Percentiles rank a stretch among this genome's conserved stretches.
These are phyloP conservation scores for Caenorhabditis auriculariae DNA, from an alignment of 2,888 invertebrate species.

Conservation along the genomic window DNA sequence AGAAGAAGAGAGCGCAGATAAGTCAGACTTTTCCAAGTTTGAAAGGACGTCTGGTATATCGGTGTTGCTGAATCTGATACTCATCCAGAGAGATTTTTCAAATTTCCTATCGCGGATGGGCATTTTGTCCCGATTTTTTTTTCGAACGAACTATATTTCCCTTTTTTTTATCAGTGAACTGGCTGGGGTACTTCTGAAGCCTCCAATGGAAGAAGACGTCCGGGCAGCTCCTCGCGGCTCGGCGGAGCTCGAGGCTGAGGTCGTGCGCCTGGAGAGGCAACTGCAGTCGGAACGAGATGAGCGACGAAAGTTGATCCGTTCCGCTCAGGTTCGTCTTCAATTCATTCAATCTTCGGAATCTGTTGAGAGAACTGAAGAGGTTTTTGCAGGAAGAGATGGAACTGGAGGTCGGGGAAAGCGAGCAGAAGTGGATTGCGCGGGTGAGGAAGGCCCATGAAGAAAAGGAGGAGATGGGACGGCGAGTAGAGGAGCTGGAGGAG, in stretches of 20 bases:
- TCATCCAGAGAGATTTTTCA: too few relatives aligned
- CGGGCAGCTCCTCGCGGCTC: too few relatives aligned
- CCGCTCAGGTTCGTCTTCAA: neutral
- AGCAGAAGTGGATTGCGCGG: conserved; percentile 43
- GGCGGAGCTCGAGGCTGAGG: neutral
- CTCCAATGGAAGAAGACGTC: too few relatives aligned
- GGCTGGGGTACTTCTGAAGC: too few relatives aligned
- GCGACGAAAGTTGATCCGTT: neutral
- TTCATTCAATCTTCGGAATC: neutral
- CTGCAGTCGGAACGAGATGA: neutral
- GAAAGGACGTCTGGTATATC: too few relatives aligned
- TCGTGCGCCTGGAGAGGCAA: neutral
- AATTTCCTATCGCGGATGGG: too few relatives aligned
- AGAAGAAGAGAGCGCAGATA: too few relatives aligned
- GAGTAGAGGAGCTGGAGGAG: conserved; percentile 39
- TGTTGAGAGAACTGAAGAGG: neutral
- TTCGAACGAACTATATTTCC: too few relatives aligned
- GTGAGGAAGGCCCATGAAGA: conserved; percentile 30
- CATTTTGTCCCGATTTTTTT: too few relatives aligned
- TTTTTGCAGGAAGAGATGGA: conserved; percentile 35
- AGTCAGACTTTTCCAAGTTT: too few relatives aligned
- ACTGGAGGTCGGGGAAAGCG: conserved; percentile 30
- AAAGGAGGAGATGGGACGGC: conserved; percentile 22
- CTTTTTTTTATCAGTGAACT: too few relatives aligned
- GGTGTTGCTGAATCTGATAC: too few relatives aligned